Evolutionary conservation across 2,888 invertebrate genomes (phyloP).

Genomic region (Ormyrus pomaceus): DNA sequence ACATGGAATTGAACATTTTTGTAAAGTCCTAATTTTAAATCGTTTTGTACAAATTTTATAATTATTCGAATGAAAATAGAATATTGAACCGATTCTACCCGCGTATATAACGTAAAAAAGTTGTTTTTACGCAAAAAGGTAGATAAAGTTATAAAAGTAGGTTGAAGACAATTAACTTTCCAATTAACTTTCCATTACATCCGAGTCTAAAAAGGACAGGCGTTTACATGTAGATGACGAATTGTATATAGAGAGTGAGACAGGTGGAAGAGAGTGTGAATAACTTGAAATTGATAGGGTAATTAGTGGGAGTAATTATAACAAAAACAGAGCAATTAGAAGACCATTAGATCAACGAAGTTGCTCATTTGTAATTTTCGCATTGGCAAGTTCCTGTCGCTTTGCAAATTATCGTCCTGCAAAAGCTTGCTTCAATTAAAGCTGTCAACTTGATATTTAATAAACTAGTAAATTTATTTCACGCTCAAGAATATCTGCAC

Average conservation of each 20-base stretch:
- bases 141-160: background rate
- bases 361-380: constrained; percentile 46
- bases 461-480: background rate
- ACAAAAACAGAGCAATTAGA: constrained; percentile 52
- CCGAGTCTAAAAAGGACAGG: constrained; percentile 10
- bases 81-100: constrained; percentile 12
- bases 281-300: constrained; percentile 54
- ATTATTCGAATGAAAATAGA: too few species aligned
- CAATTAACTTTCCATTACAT: too few species aligned
- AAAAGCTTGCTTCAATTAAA: constrained; percentile 1
- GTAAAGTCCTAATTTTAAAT: too few species aligned
- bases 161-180: constrained; percentile 16
- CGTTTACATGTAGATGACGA: constrained; percentile 7
- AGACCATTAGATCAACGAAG: constrained; percentile 42
- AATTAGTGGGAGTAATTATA: constrained; percentile 53
- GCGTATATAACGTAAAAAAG: background rate
- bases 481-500: too few species aligned
- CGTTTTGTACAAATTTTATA: too few species aligned
- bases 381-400: constrained; percentile 4
- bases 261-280: background rate
- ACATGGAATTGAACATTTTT: too few species aligned
- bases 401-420: too few species aligned
- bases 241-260: background rate
- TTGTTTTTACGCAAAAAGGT: too few species aligned
- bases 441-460: constrained; percentile 4